A percentile compares a stretch with the other conserved stretches of the same genome.
Evolutionary conservation across 1,140 invertebrate genomes (phyloP).

Genomic region (Charaxes varanes): DNA sequence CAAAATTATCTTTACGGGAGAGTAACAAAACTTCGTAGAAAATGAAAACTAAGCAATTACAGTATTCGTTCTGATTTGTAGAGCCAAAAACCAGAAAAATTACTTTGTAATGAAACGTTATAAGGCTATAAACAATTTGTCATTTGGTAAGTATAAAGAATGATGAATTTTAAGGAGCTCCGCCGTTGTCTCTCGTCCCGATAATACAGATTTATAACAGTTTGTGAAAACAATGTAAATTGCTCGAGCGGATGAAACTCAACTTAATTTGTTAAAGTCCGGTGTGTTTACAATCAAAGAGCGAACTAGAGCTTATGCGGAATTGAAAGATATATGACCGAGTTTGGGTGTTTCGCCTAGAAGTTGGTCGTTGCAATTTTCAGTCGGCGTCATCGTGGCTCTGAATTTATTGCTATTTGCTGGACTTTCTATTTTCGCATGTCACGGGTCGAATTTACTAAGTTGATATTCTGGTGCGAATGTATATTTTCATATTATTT

Average conservation of each 20-base stretch:
- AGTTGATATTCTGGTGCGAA: slow-evolving; percentile 24
- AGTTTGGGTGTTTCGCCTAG: slow-evolving; percentile 57
- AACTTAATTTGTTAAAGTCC: slow-evolving; percentile 30
- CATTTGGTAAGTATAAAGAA: slow-evolving; percentile 3
- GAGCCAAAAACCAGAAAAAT: no score
- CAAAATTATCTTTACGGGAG: no score
- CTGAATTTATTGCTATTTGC: slow-evolving; percentile 59
- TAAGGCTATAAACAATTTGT: slow-evolving; percentile 4
- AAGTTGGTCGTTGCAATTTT: slow-evolving; percentile 50
- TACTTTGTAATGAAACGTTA: no score
- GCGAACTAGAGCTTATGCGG: slow-evolving; percentile 37
- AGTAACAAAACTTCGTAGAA: no score
- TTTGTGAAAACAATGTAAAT: slow-evolving; percentile 20
- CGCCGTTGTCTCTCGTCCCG: slow-evolving; percentile 6
- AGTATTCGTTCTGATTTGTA: no score
- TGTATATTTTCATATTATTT: no score
- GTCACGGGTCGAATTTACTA: slow-evolving; percentile 40
- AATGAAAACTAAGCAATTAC: no score
- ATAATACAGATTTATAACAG: slow-evolving; percentile 21
- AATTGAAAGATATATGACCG: slow-evolving; percentile 59
- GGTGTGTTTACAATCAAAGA: slow-evolving; percentile 28
- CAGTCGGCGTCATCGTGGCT: slow-evolving; percentile 49
- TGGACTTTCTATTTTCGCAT: slow-evolving; percentile 62
- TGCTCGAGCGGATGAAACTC: slow-evolving; percentile 17
- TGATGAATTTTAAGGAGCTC: slow-evolving; percentile 8